A percentile compares a stretch with the other conserved stretches of the same genome.
Conservation (phyloP, 2,113 vertebrate species). For the Montifringilla adamsi region DNA sequence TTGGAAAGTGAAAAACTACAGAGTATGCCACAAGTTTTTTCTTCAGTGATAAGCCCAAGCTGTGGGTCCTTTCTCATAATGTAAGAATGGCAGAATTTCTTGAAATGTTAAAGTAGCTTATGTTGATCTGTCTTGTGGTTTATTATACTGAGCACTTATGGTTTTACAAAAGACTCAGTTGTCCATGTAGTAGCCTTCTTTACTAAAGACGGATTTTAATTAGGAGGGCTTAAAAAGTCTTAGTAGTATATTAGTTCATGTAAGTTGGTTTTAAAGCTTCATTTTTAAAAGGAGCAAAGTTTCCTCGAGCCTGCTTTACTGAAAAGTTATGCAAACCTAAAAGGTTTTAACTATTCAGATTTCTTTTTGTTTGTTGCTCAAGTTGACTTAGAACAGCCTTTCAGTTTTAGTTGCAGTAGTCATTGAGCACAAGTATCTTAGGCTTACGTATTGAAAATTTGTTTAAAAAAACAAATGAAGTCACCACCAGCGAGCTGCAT, state of each 20-base stretch:
- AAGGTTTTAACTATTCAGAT: background rate
- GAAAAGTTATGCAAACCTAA: background rate
- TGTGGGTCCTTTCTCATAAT: background rate
- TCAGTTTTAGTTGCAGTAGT: background rate
- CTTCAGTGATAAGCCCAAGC: background rate
- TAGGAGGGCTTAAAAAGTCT: background rate
- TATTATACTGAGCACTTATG: background rate
- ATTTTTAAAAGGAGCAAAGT: background rate
- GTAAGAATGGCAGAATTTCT: background rate
- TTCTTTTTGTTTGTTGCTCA: background rate
- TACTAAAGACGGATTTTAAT: background rate
- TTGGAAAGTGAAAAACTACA: background rate
- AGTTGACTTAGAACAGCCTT: background rate
- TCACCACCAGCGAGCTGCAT: constrained; percentile 33
- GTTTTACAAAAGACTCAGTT: background rate
- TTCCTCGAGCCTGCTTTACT: background rate
- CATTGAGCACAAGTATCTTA: background rate
- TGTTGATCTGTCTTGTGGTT: background rate
- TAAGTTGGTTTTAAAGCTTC: background rate
- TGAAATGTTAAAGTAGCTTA: background rate
- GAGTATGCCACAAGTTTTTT: background rate
- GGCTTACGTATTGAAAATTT: background rate
- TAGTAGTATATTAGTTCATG: background rate
- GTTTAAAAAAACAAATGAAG: constrained; percentile 42
- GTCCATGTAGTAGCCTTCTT: background rate